phyloP scores from a whole-genome alignment of 2,113 vertebrate species.

The Etheostoma cragini region DNA sequence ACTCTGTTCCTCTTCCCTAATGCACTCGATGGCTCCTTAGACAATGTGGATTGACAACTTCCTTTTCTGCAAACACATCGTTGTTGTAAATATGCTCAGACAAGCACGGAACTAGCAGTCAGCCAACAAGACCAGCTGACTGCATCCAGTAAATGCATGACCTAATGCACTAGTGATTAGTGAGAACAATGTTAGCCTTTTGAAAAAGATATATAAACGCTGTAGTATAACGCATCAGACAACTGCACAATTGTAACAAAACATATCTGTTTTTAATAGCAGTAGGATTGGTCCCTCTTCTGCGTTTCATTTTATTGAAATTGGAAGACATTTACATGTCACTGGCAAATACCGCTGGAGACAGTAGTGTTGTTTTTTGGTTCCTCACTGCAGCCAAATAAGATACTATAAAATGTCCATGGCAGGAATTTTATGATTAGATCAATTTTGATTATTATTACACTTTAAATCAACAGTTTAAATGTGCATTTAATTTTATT shows the following conservation, averaged over 20 bases:
- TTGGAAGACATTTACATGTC: neutral
- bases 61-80: constrained; percentile 39
- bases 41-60: constrained; percentile 27
- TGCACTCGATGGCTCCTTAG: constrained; percentile 5
- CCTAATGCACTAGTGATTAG: constrained; percentile 51
- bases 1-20: constrained; percentile 35
- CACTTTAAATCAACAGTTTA: neutral
- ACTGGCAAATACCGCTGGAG: neutral
- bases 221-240: constrained; percentile 16
- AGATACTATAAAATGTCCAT: neutral
- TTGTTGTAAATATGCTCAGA: constrained; percentile 36
- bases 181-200: constrained; percentile 46
- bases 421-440: neutral
- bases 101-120: constrained; percentile 21
- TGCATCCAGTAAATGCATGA: constrained; percentile 60
- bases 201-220: neutral
- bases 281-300: neutral
- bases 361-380: neutral
- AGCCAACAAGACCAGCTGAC: constrained; percentile 43
- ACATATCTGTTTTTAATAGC: constrained; percentile 13
- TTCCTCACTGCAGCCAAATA: constrained; percentile 11
- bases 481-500: constrained; percentile 10
- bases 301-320: neutral
- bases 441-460: neutral
- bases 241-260: neutral